Evolutionary conservation across 2,797 vertebrate genomes (phyloP), one percentile per base, ranked within the genome.

Genomic region (Clamator glandarius): DNA sequence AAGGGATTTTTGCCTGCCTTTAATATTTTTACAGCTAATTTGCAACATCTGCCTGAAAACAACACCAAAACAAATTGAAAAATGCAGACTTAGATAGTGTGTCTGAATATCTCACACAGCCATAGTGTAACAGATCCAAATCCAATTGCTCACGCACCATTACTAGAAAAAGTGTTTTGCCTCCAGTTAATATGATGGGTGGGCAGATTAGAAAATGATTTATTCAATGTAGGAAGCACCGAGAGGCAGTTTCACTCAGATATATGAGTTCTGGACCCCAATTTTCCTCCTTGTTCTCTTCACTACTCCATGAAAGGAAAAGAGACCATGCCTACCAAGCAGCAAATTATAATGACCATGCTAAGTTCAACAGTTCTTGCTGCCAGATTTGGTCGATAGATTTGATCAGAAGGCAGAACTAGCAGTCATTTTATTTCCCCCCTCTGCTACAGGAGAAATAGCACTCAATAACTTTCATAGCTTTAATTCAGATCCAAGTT

Each of bases 11-110:
- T 92, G 80, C 89, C 91, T 74, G 87, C 84, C 91, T 97, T 94
- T 73, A 91, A 33, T 92, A 96, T 97, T 97, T 97, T 94, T 94
- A 85, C 69, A 93, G 67, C 66, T 95, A 91, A 97, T 96, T 96
- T 93, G 91, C 77, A 97, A 94, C 95, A 97, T 96, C 93, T 97
- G 95, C 82, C 73, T 96, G 84, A 95, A 95, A 78, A 70, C 67
- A 70, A 62, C 86, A 94, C 84, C 85, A 86, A 94, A 95, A 66
- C 28, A 87, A 88, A 89, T 70, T 88, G 87, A 95, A 96, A 96
- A 97, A 84, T 44, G 80, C 68, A 96, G 92, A 89, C 93, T 76
- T 51, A 84, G 92, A 94, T 42, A 18, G 78, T 83, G 81, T 94
- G 87, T 93, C 84, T 96, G 91, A 96, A 95, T 78, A 95, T 77